Evolutionary conservation across 2,888 invertebrate species (phyloP), one percentile per base, ranked within the genome.

Genomic region (Ophraella communa): DNA sequence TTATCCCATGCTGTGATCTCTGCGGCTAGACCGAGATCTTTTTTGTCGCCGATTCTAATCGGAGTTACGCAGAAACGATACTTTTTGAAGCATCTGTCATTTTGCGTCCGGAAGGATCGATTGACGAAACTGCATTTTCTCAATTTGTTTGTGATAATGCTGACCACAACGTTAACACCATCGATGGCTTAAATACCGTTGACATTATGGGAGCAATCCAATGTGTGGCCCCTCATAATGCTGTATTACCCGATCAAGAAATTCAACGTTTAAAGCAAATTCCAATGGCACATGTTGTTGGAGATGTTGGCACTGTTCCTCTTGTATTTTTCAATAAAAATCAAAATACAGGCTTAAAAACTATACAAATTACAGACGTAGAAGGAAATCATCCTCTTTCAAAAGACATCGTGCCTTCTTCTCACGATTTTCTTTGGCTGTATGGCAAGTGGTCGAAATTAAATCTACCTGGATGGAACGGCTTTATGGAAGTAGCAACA

Each of bases 401-500:
- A 56, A 71, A 56, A 66, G 67, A 69, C 49, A 67, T 70, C 51
- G 51, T 67, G 59, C 71, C 66, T 59, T 70, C 66, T 66, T n/a
- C n/a, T n/a, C 57, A 30, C 10, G 68, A 68, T 65, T 62, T 66
- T 33, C 58, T 66, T 55, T 68, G 69, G 67, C 59, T 67, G 20
- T 68, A 66, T 71, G 68, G 67, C 52, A 67, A 69, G 56, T 71
- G 64, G 69, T 53, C 56, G 21, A 57, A 67, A 58, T 54, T 64
- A 30, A 8, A 62, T 42, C 62, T 70, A 39, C 67, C 69, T 33
- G 69, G 73, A 57, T 73, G 71, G 72, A 75, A 68, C 65, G 72
- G 71, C 23, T 74, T 71, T 62, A 73, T 74, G 71, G 72, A 71
- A 57, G 14, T 53, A n/a, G 62, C 47, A 42, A 72, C 69, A 55